phyloP scores from a whole-genome alignment of 2,113 vertebrate genomes.

The Platichthys flesus region DNA sequence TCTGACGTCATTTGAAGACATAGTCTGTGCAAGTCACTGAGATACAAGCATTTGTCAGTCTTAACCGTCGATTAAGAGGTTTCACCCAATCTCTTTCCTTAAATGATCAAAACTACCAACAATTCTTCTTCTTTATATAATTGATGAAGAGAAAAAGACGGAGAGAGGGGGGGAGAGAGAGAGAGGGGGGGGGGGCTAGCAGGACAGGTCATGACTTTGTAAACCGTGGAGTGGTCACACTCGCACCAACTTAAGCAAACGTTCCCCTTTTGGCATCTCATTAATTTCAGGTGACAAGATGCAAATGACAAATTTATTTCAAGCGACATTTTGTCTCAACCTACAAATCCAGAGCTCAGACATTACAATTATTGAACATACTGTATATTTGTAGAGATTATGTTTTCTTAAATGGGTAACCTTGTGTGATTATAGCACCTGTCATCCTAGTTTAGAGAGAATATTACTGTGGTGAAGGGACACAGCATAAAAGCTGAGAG shows the following conservation, averaged over 20 bases:
- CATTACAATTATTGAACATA: not conserved
- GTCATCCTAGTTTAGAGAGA: not conserved
- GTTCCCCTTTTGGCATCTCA: not conserved
- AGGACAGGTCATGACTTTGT: not conserved
- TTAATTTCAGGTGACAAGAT: constrained; percentile 3
- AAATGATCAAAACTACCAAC: no score
- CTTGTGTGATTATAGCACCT: not conserved
- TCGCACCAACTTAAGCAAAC: not conserved
- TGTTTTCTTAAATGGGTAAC: not conserved
- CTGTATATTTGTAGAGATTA: not conserved
- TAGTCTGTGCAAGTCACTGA: no score
- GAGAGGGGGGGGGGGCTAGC: not conserved
- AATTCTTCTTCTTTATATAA: no score
- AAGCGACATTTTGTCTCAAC: not conserved
- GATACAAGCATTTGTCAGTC: no score
- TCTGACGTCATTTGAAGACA: no score
- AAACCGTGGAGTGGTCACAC: not conserved
- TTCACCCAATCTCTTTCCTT: not conserved
- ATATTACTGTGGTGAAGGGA: not conserved
- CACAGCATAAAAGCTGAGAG: not conserved
- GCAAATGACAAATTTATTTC: constrained; percentile 4
- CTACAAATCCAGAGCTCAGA: not conserved
- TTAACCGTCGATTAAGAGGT: no score
- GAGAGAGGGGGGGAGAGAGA: not conserved
- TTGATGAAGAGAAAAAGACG: not conserved